Conservation (phyloP, 2,797 vertebrate species). For the Echeneis naucrates region DNA sequence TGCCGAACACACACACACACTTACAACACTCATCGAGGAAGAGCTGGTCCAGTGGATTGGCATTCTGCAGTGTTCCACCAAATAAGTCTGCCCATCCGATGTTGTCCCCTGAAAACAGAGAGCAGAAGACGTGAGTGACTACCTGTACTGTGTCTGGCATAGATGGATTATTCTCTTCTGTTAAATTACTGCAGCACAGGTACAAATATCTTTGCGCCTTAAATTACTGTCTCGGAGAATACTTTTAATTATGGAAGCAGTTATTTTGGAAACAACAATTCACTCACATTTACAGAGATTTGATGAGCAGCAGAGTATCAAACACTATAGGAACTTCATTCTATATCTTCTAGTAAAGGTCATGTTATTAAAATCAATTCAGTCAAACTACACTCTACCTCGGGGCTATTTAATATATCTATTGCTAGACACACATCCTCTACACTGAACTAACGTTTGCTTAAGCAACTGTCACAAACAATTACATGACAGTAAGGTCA, state of each 20-base stretch:
- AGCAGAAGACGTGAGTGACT: neutral
- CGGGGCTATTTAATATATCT: neutral
- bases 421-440: neutral
- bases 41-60: slow-evolving; percentile 58
- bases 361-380: neutral
- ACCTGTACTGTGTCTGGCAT: neutral
- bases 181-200: neutral
- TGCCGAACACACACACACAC: slow-evolving; percentile 64
- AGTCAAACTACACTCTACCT: neutral
- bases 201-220: neutral
- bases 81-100: slow-evolving; percentile 81
- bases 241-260: neutral
- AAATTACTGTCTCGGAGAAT: neutral
- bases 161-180: neutral
- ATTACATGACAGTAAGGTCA: neutral
- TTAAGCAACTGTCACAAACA: neutral
- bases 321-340: neutral
- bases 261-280: neutral
- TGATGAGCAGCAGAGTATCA: neutral
- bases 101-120: slow-evolving; percentile 78
- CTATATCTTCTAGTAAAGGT: neutral
- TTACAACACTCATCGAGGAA: slow-evolving; percentile 82
- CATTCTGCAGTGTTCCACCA: slow-evolving; percentile 69
- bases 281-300: neutral
- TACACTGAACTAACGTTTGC: neutral